Conservation (phyloP, 2,113 vertebrate genomes). For the Antennarius striatus region DNA sequence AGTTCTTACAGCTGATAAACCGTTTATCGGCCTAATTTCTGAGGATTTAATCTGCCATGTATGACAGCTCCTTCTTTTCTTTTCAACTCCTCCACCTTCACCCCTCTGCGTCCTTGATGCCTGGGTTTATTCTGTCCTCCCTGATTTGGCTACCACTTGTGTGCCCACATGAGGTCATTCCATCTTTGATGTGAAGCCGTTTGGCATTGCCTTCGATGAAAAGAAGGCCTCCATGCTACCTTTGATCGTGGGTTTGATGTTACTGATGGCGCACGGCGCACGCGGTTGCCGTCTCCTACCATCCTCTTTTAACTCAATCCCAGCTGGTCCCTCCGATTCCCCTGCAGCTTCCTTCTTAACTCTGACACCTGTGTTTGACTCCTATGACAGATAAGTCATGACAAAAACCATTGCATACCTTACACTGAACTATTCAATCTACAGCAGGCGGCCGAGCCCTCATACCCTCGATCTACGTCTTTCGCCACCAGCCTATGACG, state of each 20-base stretch:
- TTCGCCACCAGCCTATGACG: slow-evolving; percentile 52
- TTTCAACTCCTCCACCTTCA: slow-evolving; percentile 7
- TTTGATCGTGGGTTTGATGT: slow-evolving; percentile 52
- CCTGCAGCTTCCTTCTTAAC: slow-evolving; percentile 36
- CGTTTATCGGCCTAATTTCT: too few relatives aligned
- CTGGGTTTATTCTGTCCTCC: slow-evolving; percentile 27
- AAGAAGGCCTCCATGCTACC: slow-evolving; percentile 19
- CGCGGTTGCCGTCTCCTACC: slow-evolving; percentile 26
- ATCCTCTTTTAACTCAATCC: slow-evolving; percentile 30
- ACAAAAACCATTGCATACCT: slow-evolving; percentile 28
- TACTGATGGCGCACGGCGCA: slow-evolving; percentile 31
- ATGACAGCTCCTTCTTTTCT: neutral
- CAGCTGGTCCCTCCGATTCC: slow-evolving; percentile 39
- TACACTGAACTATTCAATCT: slow-evolving; percentile 24
- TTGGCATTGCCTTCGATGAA: slow-evolving; percentile 34
- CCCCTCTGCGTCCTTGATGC: slow-evolving; percentile 43
- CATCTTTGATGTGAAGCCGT: slow-evolving; percentile 56
- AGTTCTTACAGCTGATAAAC: too few relatives aligned
- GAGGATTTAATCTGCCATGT: too few relatives aligned
- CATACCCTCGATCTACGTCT: slow-evolving; percentile 46
- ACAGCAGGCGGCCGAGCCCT: slow-evolving; percentile 24
- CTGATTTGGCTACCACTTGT: slow-evolving; percentile 39
- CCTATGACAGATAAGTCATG: slow-evolving; percentile 46
- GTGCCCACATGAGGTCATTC: slow-evolving; percentile 49
- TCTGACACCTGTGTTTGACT: slow-evolving; percentile 44